phyloP scores from a whole-genome alignment of 1,140 invertebrate genomes.

The Drosophila pachea region DNA sequence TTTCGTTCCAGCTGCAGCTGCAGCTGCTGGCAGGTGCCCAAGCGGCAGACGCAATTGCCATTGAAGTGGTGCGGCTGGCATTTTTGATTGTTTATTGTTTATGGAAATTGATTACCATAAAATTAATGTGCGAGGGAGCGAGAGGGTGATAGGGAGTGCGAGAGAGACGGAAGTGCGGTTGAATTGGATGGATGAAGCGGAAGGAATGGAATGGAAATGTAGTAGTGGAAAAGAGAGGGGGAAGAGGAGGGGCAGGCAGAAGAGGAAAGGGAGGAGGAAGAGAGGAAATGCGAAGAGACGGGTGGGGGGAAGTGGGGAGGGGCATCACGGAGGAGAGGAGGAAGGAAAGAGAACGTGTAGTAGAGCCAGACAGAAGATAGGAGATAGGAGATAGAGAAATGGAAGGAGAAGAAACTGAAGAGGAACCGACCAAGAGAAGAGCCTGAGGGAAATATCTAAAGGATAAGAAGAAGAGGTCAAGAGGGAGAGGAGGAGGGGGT shows the following conservation, averaged over 20 bases:
- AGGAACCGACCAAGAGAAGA: not conserved
- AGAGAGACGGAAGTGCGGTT: not conserved
- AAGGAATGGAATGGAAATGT: too few species aligned
- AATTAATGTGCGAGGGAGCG: constrained; percentile 39
- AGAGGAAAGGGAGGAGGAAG: not conserved
- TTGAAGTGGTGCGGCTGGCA: constrained; percentile 55
- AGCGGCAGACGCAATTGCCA: constrained; percentile 7
- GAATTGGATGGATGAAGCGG: too few species aligned
- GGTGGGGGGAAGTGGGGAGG: too few species aligned
- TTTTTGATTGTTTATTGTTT: constrained; percentile 69
- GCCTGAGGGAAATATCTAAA: not conserved
- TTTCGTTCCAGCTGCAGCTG: constrained; percentile 4
- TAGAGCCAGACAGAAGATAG: not conserved
- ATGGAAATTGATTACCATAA: constrained; percentile 73
- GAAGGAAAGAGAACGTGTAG: not conserved
- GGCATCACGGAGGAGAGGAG: too few species aligned
- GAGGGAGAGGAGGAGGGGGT: not conserved
- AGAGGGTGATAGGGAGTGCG: not conserved
- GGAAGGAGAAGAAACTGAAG: not conserved
- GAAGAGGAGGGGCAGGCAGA: not conserved
- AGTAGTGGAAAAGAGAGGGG: too few species aligned
- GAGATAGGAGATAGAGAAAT: not conserved
- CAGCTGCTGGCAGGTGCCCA: not conserved
- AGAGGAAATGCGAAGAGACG: not conserved
- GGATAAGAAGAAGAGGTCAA: not conserved